phyloP scores from a whole-genome alignment of 2,888 invertebrate species.

The Gnatocerus cornutus region DNA sequence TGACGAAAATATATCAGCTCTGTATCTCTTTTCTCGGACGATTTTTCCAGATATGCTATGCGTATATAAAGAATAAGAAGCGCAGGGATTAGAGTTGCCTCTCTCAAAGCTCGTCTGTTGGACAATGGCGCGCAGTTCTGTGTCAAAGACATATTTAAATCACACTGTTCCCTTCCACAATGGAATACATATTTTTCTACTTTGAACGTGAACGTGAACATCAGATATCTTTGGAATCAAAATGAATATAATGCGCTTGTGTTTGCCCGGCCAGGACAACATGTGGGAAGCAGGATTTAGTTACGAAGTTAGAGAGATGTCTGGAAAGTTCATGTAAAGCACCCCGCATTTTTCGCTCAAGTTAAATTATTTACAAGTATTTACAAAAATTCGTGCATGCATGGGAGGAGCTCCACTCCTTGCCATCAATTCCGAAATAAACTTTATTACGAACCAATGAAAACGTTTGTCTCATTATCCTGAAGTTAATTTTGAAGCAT shows the following conservation, averaged over 20 bases:
- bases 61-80: slow-evolving; percentile 56
- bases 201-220: slow-evolving; percentile 57
- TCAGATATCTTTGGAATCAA: slow-evolving; percentile 49
- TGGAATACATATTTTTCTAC: slow-evolving; percentile 67
- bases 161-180: slow-evolving; percentile 59
- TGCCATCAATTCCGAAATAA: slow-evolving; percentile 3
- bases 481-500: slow-evolving; percentile 43
- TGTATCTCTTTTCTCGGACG: slow-evolving; percentile 42
- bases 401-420: neutral
- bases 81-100: slow-evolving; percentile 54
- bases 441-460: slow-evolving; percentile 29
- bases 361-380: no score
- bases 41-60: slow-evolving; percentile 54
- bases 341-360: neutral
- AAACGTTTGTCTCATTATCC: slow-evolving; percentile 32
- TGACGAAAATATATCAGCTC: slow-evolving; percentile 45
- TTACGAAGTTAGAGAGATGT: neutral
- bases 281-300: slow-evolving; percentile 10
- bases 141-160: slow-evolving; percentile 66
- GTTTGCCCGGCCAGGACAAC: slow-evolving; percentile 14
- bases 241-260: slow-evolving; percentile 38
- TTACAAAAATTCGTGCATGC: neutral
- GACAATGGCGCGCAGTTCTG: slow-evolving; percentile 57
- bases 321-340: neutral
- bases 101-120: slow-evolving; percentile 52